Conservation (phyloP, 2,797 vertebrate genomes). For the Rhinophrynus dorsalis region DNA sequence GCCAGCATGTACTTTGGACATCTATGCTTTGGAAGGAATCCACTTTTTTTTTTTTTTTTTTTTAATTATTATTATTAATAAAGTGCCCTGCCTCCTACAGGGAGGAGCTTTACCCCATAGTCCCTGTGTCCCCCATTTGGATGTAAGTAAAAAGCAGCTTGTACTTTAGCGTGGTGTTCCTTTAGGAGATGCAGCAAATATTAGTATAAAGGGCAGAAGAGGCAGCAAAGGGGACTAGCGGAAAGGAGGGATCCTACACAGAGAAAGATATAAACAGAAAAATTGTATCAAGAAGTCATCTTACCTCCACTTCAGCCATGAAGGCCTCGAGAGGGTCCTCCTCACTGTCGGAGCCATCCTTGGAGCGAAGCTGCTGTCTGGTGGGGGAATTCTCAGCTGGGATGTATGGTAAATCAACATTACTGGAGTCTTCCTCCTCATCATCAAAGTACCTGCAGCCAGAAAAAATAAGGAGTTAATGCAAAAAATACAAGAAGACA, state of each 20-base stretch:
- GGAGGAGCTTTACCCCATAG: no score
- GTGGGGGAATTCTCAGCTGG: slow-evolving; percentile 98
- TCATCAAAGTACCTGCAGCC: slow-evolving; percentile 93
- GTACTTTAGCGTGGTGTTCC: no score
- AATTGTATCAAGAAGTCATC: slow-evolving; percentile 3
- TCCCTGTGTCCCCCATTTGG: no score
- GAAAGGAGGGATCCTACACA: background rate
- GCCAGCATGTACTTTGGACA: no score
- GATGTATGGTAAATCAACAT: slow-evolving; percentile 91
- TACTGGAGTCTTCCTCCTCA: slow-evolving; percentile 93
- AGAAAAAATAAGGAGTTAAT: slow-evolving; percentile 26
- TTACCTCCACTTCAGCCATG: slow-evolving; percentile 98
- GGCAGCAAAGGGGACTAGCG: background rate
- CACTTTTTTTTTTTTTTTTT: no score
- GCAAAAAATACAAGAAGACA: no score
- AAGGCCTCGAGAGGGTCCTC: slow-evolving; percentile 97
- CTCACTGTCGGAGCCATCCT: slow-evolving; percentile 90
- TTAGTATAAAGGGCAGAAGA: background rate
- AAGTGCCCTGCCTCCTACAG: no score
- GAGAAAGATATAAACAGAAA: background rate
- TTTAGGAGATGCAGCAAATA: no score
- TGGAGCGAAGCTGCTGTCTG: slow-evolving; percentile 87
- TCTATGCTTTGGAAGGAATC: no score
- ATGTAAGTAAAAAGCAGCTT: no score
- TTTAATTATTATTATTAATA: no score